phyloP scores from a whole-genome alignment of 2,888 invertebrate species.

The Stenolophus ochropezus region DNA sequence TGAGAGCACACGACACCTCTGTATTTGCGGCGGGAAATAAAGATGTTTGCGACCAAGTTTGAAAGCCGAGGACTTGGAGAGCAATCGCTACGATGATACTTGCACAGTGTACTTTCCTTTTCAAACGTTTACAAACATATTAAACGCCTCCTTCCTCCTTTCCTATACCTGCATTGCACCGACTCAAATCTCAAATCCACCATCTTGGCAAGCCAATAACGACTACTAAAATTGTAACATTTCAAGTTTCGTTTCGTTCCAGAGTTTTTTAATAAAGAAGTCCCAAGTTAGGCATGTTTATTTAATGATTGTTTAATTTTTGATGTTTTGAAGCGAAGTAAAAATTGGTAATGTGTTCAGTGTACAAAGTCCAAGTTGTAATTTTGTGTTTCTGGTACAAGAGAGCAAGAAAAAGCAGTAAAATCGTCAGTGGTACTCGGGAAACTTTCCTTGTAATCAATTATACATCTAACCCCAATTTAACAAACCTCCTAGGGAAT shows the following conservation, averaged over 20 bases:
- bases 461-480: slow-evolving; percentile 43
- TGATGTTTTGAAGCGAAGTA: neutral
- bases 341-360: neutral
- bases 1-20: slow-evolving; percentile 19
- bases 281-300: too few species aligned
- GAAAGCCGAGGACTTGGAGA: neutral
- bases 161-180: too few species aligned
- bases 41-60: slow-evolving; percentile 22
- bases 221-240: too few species aligned
- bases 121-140: neutral
- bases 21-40: slow-evolving; percentile 5
- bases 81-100: neutral
- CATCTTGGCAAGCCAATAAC: too few species aligned
- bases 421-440: neutral
- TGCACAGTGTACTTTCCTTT: neutral
- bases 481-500: slow-evolving; percentile 15
- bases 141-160: neutral
- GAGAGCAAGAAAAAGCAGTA: neutral
- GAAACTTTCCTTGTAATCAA: slow-evolving; percentile 30
- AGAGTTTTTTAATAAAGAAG: too few species aligned
- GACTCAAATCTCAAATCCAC: too few species aligned
- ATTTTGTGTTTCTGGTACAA: neutral
- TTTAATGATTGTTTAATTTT: too few species aligned
- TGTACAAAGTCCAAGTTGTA: neutral
- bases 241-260: too few species aligned